These are phyloP conservation scores for Montipora foliosa DNA, from an alignment of 64 coral and sea anemone species.

Conservation along the genomic window DNA sequence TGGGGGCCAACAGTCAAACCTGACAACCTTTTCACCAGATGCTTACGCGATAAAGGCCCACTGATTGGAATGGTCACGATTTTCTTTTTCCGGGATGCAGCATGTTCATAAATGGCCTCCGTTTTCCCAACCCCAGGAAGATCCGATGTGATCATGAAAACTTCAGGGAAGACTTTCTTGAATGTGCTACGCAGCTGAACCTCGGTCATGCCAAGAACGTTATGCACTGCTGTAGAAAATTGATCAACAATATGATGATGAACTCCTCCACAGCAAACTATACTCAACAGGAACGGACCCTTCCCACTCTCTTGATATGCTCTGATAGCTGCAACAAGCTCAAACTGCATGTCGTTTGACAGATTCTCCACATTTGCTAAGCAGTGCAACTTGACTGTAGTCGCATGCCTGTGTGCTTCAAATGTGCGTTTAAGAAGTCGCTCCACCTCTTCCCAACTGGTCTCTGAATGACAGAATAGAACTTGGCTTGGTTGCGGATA, in stretches of 20 bases:
- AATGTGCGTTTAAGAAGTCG: constrained; percentile 81
- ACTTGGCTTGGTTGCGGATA: constrained; percentile 88
- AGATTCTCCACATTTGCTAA: constrained; percentile 90
- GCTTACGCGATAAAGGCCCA: constrained; percentile 75
- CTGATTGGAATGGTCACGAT: constrained; percentile 82
- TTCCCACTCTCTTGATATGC: constrained; percentile 9
- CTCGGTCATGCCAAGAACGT: constrained; percentile 86
- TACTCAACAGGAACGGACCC: constrained; percentile 51
- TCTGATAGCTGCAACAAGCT: constrained; percentile 81
- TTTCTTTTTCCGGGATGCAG: constrained; percentile 53
- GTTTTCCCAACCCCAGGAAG: constrained; percentile 97
- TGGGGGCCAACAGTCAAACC: constrained; percentile 35
- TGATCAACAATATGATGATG: constrained; percentile 97
- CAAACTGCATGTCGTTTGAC: constrained; percentile 90
- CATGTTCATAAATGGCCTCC: constrained; percentile 72
- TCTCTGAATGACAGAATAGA: constrained; percentile 86
- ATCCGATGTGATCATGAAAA: constrained; percentile 77
- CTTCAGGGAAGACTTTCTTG: constrained; percentile 53
- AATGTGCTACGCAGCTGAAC: constrained; percentile 58
- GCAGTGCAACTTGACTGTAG: constrained; percentile 74
- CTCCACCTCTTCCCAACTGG: constrained; percentile 90
- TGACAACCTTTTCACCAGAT: constrained; percentile 66
- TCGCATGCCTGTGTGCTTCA: constrained; percentile 39
- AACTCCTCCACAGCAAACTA: constrained; percentile 88
- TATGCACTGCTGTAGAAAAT: constrained; percentile 77